Conservation (phyloP, 2,113 vertebrate genomes). For the Dolichotis patagonum region DNA sequence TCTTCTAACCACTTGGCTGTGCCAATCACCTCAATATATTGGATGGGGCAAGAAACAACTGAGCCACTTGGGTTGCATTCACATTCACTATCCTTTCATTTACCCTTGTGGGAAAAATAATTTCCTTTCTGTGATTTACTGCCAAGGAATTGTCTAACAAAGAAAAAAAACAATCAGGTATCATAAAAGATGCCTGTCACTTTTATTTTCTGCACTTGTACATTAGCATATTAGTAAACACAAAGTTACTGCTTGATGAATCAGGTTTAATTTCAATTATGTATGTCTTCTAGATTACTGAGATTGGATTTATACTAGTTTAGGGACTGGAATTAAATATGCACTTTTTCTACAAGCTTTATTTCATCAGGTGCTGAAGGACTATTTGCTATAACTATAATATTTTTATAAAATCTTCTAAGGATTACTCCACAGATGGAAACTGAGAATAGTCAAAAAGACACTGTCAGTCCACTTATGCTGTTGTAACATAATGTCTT, state of each 20-base stretch:
- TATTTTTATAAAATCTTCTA: neutral
- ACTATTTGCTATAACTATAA: neutral
- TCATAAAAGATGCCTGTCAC: neutral
- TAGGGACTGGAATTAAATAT: neutral
- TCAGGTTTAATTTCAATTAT: slow-evolving; percentile 21
- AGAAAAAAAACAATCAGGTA: neutral
- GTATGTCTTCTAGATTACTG: neutral
- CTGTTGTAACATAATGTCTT: neutral
- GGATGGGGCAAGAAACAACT: neutral
- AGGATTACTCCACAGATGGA: neutral
- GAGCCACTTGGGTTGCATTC: too few species aligned
- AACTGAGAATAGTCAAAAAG: neutral
- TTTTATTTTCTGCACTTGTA: neutral
- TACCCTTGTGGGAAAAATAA: neutral
- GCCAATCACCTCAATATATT: neutral
- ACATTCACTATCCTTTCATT: neutral
- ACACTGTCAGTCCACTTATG: neutral
- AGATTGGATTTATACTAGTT: neutral
- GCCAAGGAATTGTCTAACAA: neutral
- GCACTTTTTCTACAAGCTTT: neutral
- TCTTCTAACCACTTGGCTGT: neutral
- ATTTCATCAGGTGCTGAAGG: neutral
- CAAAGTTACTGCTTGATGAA: neutral
- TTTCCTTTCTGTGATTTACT: slow-evolving; percentile 24
- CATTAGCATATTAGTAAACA: neutral